These are phyloP conservation scores for Clusia tigrina DNA, from an alignment of 2,888 invertebrate species.

Conservation along the genomic window DNA sequence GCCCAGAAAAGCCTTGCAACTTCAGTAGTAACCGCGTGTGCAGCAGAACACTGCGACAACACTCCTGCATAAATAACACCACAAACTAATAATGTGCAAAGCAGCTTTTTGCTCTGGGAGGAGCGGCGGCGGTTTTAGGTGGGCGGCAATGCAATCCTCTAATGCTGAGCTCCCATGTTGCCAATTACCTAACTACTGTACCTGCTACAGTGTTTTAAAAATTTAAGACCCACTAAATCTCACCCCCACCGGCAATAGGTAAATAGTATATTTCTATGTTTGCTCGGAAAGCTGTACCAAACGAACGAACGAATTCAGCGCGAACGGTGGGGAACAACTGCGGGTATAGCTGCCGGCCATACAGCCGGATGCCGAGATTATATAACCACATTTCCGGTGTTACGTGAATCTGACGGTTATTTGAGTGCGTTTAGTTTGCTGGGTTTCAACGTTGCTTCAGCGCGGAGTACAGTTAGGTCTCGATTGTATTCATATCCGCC, in stretches of 20 bases:
- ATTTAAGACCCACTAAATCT: slow-evolving; percentile 10
- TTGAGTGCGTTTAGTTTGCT: background rate
- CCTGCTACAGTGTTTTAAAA: slow-evolving; percentile 16
- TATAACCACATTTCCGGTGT: slow-evolving; percentile 47
- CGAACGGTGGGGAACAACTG: slow-evolving; percentile 25
- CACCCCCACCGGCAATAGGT: background rate
- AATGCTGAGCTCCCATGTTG: slow-evolving; percentile 22
- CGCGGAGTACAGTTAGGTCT: too few relatives aligned
- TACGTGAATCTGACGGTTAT: slow-evolving; percentile 7
- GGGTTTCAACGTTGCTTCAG: background rate
- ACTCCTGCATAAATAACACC: slow-evolving; percentile 26
- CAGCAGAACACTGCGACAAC: too few relatives aligned
- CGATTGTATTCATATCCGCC: background rate
- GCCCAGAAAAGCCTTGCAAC: slow-evolving; percentile 6
- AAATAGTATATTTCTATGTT: too few relatives aligned
- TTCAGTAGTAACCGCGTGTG: background rate
- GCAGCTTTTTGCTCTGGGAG: slow-evolving; percentile 36
- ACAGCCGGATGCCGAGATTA: slow-evolving; percentile 41
- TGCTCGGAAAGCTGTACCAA: too few relatives aligned
- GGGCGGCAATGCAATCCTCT: background rate
- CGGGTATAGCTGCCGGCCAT: too few relatives aligned
- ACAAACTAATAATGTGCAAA: slow-evolving; percentile 39
- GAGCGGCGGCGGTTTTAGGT: background rate
- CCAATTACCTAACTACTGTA: slow-evolving; percentile 23
- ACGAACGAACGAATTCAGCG: too few relatives aligned